Evolutionary conservation across 2,888 invertebrate species (phyloP), one percentile per base, ranked within the genome.

Genomic region (Drosophila acutilabella): DNA sequence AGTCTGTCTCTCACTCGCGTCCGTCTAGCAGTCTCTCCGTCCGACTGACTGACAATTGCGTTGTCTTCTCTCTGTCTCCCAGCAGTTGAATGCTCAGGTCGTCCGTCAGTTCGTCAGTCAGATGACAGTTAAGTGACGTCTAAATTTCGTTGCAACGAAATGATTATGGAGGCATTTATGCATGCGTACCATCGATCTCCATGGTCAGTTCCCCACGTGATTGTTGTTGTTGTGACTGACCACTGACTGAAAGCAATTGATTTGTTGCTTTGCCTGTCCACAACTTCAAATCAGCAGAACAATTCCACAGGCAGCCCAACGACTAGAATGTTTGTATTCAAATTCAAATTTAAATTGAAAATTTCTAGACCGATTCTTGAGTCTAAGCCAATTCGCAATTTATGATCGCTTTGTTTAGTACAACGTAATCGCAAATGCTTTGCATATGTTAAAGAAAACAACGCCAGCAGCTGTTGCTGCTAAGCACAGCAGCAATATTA

Each of bases 131-230:
- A 76, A 88, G 84, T 89, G 89, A 89, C 86, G 74, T 90, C 89
- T 89, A 90, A 90, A 90, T 89, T 89, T 84, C 79, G 81, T 77
- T 77, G 76, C 84, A 80, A 74, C 78, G 60, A 86, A 88, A 86
- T 84, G 87, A 88, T 88, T 88, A 88, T 88, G 78, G 79, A 84
- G 81, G 87, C 84, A 84, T 84, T 88, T 84, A 85, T 85, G 87
- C 88, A 85, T 89, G 88, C 89, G 83, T 85, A 77, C 80, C 78
- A 75, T 77, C 70, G 66, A 80, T 76, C 68, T 73, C 16, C 13
- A n/a, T 56, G 45, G 61, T 53, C 56, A 69, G 52, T 56, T 65
- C 59, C 61, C 71, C 23, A 74, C 70, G 71, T 71, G 66, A 67
- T 76, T 76, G 69, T 73, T 73, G 65, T 42, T 26, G 16, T 18